phyloP scores from a whole-genome alignment of 2,888 invertebrate genomes.

The Zhengitettix transpicula region DNA sequence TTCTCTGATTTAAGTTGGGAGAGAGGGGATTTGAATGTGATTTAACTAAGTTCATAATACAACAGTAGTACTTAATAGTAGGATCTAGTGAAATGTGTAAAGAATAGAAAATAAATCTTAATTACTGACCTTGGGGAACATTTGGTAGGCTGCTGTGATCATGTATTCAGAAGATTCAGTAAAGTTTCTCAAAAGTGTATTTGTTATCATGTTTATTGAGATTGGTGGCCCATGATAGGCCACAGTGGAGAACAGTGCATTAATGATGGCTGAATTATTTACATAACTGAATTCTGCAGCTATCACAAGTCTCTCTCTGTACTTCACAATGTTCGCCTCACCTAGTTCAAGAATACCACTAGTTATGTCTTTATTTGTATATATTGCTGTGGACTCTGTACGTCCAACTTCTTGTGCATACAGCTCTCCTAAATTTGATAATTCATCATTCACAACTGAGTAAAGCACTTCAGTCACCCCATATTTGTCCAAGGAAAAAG shows the following conservation, averaged over 20 bases:
- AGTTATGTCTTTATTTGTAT: not conserved
- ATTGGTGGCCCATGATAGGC: conserved; percentile 35
- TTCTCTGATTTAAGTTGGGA: too few relatives aligned
- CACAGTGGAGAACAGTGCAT: conserved; percentile 28
- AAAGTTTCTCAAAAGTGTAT: conserved; percentile 25
- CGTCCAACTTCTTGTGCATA: not conserved
- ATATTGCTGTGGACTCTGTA: not conserved
- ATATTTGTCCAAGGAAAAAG: not conserved
- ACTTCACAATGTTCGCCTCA: not conserved
- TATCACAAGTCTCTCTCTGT: not conserved
- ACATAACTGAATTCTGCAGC: not conserved
- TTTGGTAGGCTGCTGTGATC: too few relatives aligned
- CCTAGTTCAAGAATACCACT: not conserved
- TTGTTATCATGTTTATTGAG: conserved; percentile 32
- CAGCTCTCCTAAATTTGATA: not conserved
- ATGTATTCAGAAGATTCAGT: conserved; percentile 12
- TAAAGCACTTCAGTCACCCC: not conserved
- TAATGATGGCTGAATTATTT: not conserved
- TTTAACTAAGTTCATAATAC: too few relatives aligned
- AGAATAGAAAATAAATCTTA: too few relatives aligned
- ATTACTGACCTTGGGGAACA: too few relatives aligned
- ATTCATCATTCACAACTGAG: not conserved
- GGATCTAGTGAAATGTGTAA: too few relatives aligned
- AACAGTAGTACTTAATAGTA: too few relatives aligned
- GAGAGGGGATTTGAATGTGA: too few relatives aligned